phyloP scores from a whole-genome alignment of 2,113 vertebrate genomes.

The Clarias batrachus region DNA sequence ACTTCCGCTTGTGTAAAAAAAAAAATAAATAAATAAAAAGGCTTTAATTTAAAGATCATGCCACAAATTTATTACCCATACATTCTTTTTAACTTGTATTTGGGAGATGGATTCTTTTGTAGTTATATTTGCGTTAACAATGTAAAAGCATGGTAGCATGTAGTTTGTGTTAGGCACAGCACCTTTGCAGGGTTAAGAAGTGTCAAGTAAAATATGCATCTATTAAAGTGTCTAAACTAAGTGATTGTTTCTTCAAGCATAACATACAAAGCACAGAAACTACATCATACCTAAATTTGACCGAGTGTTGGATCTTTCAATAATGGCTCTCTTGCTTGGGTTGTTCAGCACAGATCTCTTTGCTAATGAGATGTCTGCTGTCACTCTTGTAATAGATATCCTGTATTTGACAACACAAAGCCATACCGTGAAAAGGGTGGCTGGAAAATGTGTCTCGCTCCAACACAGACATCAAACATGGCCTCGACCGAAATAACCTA shows the following conservation, averaged over 20 bases:
- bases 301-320: slow-evolving; percentile 94
- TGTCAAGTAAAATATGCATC: neutral
- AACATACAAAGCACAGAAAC: slow-evolving; percentile 51
- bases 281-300: slow-evolving; percentile 88
- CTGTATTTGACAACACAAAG: slow-evolving; percentile 67
- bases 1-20: slow-evolving; percentile 82
- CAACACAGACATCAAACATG: neutral
- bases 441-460: slow-evolving; percentile 43
- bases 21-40: neutral
- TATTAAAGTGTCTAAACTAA: neutral
- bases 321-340: slow-evolving; percentile 96
- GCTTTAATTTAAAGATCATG: too few relatives aligned
- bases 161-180: neutral
- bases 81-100: neutral
- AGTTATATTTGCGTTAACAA: neutral
- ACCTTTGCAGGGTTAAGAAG: neutral
- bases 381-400: slow-evolving; percentile 98
- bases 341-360: slow-evolving; percentile 98
- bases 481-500: neutral
- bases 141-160: neutral
- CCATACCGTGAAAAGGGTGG: slow-evolving; percentile 38
- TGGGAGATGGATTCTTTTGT: neutral
- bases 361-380: slow-evolving; percentile 97
- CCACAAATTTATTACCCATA: neutral
- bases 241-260: slow-evolving; percentile 41